These are phyloP conservation scores for Colinus virginianus DNA, from an alignment of 2,113 vertebrate genomes.

Conservation along the genomic window DNA sequence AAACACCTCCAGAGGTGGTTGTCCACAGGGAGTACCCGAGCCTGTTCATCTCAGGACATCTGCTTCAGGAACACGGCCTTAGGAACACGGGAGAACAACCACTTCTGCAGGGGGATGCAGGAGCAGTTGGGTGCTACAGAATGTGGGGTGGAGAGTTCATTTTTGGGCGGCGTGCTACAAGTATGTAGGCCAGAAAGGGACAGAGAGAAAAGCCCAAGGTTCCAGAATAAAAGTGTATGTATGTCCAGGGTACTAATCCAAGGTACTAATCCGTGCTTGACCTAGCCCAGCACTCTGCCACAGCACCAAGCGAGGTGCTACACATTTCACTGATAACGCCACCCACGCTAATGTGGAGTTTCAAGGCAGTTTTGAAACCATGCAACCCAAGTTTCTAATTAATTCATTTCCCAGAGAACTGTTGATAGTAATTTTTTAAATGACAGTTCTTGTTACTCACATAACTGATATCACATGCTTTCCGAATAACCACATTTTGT, in stretches of 20 bases:
- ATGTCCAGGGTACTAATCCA: neutral
- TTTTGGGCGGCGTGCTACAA: rapidly evolving
- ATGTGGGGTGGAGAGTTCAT: neutral
- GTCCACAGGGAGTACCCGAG: neutral
- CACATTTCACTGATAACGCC: neutral
- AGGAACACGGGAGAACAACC: neutral
- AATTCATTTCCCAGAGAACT: neutral
- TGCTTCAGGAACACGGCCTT: neutral
- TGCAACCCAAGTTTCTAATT: neutral
- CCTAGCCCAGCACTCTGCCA: neutral
- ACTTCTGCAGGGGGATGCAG: neutral
- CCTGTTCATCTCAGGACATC: neutral
- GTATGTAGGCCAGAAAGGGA: rapidly evolving
- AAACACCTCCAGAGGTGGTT: neutral
- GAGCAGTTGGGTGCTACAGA: neutral
- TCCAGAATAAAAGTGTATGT: neutral
- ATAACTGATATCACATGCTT: neutral
- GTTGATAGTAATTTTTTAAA: neutral
- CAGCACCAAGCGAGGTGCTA: neutral
- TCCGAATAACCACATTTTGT: neutral
- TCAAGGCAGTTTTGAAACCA: neutral
- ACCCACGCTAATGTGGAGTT: rapidly evolving
- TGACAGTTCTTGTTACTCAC: neutral
- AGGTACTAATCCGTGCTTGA: neutral
- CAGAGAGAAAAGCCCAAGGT: neutral